Conservation (phyloP, 2,797 vertebrate genomes). For the Notolabrus celidotus region DNA sequence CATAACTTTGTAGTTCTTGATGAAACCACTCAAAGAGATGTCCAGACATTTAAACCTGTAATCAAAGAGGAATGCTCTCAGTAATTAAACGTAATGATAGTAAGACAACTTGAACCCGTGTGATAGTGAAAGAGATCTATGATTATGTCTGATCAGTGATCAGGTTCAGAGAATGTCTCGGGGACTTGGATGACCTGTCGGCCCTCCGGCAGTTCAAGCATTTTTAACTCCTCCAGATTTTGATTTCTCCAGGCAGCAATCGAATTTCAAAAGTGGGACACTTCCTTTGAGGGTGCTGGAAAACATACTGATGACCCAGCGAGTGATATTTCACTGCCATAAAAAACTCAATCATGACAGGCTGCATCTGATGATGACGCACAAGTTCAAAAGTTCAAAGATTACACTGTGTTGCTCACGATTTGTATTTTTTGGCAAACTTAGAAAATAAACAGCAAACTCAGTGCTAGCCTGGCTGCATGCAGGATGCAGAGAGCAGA, state of each 20-base stretch:
- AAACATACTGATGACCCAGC: conserved; percentile 38
- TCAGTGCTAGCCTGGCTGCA: neutral
- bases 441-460: neutral
- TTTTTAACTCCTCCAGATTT: conserved; percentile 10
- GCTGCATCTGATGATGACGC: neutral
- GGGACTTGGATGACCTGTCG: neutral
- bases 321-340: conserved; percentile 23
- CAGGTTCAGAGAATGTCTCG: neutral
- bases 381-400: conserved; percentile 35
- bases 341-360: conserved; percentile 10
- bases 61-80: neutral
- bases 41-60: neutral
- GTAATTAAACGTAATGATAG: conserved; percentile 4
- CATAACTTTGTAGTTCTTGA: neutral
- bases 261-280: conserved; percentile 34
- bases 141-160: conserved; percentile 5
- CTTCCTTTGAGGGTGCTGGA: conserved; percentile 13
- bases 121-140: neutral
- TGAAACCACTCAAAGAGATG: conserved; percentile 6
- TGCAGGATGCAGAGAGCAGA: neutral
- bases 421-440: neutral
- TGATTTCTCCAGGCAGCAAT: conserved; percentile 15
- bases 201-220: neutral
- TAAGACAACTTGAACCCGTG: neutral
- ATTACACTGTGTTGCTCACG: neutral